A percentile compares a stretch with the other conserved stretches of the same genome.
Evolutionary conservation across 2,888 invertebrate genomes (phyloP).

Genomic region (Malthinus flaveolus): DNA sequence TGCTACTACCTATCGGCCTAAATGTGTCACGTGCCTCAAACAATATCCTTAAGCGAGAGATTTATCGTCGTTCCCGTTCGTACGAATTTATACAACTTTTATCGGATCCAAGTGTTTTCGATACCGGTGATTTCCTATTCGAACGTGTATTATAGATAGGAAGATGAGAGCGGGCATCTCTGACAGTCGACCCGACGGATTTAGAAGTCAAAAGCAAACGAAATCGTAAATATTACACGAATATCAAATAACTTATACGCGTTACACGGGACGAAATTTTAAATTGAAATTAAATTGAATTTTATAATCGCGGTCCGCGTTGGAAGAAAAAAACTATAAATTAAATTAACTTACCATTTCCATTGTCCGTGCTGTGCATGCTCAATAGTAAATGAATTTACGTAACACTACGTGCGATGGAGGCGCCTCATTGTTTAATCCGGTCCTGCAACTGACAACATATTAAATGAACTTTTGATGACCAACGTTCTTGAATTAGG

Average conservation of each 20-base stretch:
- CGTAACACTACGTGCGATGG: conserved; percentile 38
- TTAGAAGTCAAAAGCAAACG: conserved; percentile 44
- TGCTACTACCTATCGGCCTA: conserved; percentile 41
- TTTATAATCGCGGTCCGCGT: conserved; percentile 7
- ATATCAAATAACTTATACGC: conserved; percentile 49
- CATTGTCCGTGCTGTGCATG: conserved; percentile 58
- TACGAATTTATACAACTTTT: conserved; percentile 52
- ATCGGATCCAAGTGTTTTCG: conserved; percentile 46
- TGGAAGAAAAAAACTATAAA: neutral
- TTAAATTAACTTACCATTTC: conserved; percentile 49
- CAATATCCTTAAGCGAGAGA: conserved; percentile 49
- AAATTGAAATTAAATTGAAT: conserved; percentile 29
- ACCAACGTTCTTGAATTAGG: conserved; percentile 28
- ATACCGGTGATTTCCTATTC: conserved; percentile 40
- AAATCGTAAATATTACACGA: conserved; percentile 51
- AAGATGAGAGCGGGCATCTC: conserved; percentile 37
- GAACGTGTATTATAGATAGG: conserved; percentile 42
- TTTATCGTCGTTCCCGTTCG: conserved; percentile 44
- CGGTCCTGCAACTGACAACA: conserved; percentile 41
- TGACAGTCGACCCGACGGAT: conserved; percentile 44
- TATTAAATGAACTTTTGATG: conserved; percentile 30
- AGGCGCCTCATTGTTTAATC: conserved; percentile 46
- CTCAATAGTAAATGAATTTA: conserved; percentile 38
- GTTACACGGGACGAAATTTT: conserved; percentile 28
- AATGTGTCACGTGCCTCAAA: conserved; percentile 51